Conservation (phyloP, 1,140 invertebrate genomes). For the Plectrocnemia conspersa region DNA sequence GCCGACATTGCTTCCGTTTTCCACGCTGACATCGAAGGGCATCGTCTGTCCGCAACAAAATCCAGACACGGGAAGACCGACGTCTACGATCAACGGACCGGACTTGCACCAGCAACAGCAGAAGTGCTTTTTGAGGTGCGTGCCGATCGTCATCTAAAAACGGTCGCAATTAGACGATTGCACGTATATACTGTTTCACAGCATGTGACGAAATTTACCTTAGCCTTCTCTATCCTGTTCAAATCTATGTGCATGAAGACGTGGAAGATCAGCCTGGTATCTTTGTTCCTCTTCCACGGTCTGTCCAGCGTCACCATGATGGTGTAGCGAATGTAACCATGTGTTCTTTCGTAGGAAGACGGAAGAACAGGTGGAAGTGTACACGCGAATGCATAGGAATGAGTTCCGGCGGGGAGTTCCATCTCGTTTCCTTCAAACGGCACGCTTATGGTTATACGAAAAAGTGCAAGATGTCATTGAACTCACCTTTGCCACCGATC, state of each 20-base stretch:
- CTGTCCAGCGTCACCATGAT: slow-evolving; percentile 78
- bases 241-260: slow-evolving; percentile 79
- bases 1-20: slow-evolving; percentile 54
- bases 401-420: slow-evolving; percentile 64
- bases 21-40: slow-evolving; percentile 52
- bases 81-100: slow-evolving; percentile 50
- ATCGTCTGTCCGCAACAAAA: slow-evolving; percentile 57
- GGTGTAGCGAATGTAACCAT: slow-evolving; percentile 74
- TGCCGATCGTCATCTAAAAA: slow-evolving; percentile 49
- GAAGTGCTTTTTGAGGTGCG: slow-evolving; percentile 55
- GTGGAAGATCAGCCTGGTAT: slow-evolving; percentile 78
- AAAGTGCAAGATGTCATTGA: too few species aligned
- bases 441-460: too few species aligned
- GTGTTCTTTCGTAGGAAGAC: slow-evolving; percentile 81
- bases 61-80: slow-evolving; percentile 51
- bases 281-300: slow-evolving; percentile 84
- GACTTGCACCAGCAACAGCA: slow-evolving; percentile 57
- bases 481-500: slow-evolving; percentile 55
- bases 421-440: slow-evolving; percentile 57
- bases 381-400: slow-evolving; percentile 68
- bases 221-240: slow-evolving; percentile 62
- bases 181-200: too few species aligned
- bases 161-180: too few species aligned
- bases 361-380: slow-evolving; percentile 64
- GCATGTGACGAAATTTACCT: slow-evolving; percentile 40